Conservation (phyloP, 2,797 vertebrate species). For the Phoebastria nigripes region DNA sequence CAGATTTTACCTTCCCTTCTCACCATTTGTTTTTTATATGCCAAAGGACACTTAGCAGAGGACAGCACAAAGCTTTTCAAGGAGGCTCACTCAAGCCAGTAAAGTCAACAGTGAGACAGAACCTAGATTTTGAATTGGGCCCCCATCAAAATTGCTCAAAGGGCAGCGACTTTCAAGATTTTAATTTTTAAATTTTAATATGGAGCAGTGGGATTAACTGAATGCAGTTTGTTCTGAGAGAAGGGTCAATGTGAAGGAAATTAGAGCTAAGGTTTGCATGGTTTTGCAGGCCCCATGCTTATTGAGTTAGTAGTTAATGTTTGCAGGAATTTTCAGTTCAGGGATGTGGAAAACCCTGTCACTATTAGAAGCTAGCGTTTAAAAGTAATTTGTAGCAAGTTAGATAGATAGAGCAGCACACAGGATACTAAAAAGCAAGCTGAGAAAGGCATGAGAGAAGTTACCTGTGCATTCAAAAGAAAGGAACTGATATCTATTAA, state of each 20-base stretch:
- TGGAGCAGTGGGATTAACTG: neutral
- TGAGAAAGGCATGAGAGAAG: neutral
- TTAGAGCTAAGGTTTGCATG: neutral
- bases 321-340: neutral
- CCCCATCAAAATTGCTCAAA: neutral
- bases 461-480: neutral
- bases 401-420: neutral
- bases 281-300: neutral
- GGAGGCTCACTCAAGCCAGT: neutral
- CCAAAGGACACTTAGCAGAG: neutral
- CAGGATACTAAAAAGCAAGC: neutral
- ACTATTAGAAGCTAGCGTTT: neutral
- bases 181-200: neutral
- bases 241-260: neutral
- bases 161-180: neutral
- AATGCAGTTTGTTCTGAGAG: neutral
- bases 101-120: neutral
- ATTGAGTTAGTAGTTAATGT: neutral
- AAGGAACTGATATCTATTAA: neutral
- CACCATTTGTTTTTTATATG: neutral
- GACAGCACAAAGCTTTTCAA: neutral
- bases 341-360: neutral
- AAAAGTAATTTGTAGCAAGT: neutral
- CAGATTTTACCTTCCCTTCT: constrained; percentile 6
- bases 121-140: neutral